Evolutionary conservation across 2,888 invertebrate species (phyloP).

Genomic region (Stenchaetothrips biformis): DNA sequence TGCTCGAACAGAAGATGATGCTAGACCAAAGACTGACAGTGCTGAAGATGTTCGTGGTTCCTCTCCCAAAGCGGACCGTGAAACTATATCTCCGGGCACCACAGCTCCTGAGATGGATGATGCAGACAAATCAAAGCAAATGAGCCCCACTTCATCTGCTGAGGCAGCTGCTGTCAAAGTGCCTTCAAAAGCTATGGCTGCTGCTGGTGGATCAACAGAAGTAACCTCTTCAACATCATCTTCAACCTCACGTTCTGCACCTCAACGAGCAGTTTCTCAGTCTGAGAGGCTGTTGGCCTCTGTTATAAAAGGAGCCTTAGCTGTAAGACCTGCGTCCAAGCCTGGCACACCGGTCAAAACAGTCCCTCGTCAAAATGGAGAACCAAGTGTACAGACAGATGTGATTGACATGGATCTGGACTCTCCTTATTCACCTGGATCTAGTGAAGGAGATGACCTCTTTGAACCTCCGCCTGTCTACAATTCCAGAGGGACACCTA

Average conservation of each 20-base stretch:
- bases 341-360: background rate
- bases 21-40: slow-evolving; percentile 27
- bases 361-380: slow-evolving; percentile 33
- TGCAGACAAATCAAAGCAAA: background rate
- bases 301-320: background rate
- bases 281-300: slow-evolving; percentile 3
- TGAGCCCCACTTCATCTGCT: background rate
- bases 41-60: slow-evolving; percentile 27
- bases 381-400: slow-evolving; percentile 30
- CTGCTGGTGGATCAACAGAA: slow-evolving; percentile 17
- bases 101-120: slow-evolving; percentile 22
- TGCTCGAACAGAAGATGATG: background rate
- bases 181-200: background rate
- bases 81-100: background rate
- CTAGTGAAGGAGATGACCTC: slow-evolving; percentile 81
- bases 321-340: background rate
- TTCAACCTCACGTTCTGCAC: background rate
- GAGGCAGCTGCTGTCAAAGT: background rate
- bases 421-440: slow-evolving; percentile 84
- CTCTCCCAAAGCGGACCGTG: background rate
- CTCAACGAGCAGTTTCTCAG: background rate
- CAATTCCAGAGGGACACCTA: slow-evolving; percentile 32
- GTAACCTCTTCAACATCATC: slow-evolving; percentile 14
- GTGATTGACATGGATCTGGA: slow-evolving; percentile 34
- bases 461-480: slow-evolving; percentile 53